Evolutionary conservation across 2,113 vertebrate species (phyloP).

Genomic region (Sula dactylatra): DNA sequence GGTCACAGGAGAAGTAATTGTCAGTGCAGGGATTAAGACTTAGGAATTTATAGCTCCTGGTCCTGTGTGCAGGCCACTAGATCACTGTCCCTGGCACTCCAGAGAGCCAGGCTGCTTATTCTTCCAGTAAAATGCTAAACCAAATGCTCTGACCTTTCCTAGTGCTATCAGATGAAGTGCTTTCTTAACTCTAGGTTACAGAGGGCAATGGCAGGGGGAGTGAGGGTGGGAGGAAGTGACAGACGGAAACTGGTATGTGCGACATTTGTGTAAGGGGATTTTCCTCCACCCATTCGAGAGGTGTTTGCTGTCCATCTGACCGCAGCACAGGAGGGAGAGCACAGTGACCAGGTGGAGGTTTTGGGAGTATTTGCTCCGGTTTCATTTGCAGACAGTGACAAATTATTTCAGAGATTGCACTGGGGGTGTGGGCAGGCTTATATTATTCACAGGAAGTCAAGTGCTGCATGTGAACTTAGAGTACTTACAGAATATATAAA

Average conservation of each 20-base stretch:
- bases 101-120: conserved; percentile 16
- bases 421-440: neutral
- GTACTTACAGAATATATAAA: neutral
- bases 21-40: conserved; percentile 30
- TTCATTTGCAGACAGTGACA: neutral
- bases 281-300: neutral
- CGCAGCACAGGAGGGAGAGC: neutral
- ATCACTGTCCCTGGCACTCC: neutral
- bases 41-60: conserved; percentile 42
- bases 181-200: neutral
- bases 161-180: conserved; percentile 1
- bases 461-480: fast-evolving
- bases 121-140: conserved; percentile 31
- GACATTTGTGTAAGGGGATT: neutral
- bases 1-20: conserved; percentile 16
- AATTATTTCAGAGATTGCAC: neutral
- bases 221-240: neutral
- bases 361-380: neutral
- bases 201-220: neutral
- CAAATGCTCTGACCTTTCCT: conserved; percentile 9
- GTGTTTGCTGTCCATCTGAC: neutral
- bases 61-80: neutral
- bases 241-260: neutral
- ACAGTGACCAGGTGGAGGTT: neutral
- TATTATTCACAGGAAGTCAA: neutral